phyloP scores from a whole-genome alignment of 1,140 invertebrate genomes.

The Acromyrmex echinatior region DNA sequence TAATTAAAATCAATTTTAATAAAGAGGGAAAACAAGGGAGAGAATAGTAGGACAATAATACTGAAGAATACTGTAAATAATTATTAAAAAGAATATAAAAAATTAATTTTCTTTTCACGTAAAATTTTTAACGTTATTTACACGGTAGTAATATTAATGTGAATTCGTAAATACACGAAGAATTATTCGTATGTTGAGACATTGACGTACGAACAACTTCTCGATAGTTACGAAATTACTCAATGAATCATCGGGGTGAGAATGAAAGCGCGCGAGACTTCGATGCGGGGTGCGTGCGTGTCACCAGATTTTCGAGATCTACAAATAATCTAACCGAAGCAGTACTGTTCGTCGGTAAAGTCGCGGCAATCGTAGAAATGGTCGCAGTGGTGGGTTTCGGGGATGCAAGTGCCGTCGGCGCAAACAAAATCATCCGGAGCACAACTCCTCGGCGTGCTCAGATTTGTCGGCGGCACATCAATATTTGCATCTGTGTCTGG shows the following conservation, averaged over 20 bases:
- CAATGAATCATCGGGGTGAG: neutral
- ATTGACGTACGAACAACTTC: neutral
- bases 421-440: constrained; percentile 89
- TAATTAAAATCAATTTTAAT: neutral
- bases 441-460: constrained; percentile 83
- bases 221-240: neutral
- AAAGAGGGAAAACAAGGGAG: no score
- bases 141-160: neutral
- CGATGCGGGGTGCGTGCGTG: constrained; percentile 36
- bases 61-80: neutral
- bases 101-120: neutral
- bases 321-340: constrained; percentile 89
- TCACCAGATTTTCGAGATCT: constrained; percentile 81
- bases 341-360: constrained; percentile 96
- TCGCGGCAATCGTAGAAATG: constrained; percentile 96
- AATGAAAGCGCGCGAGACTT: neutral
- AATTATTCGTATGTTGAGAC: neutral
- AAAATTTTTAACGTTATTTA: constrained; percentile 6
- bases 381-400: constrained; percentile 92
- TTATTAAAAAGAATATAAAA: neutral
- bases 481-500: constrained; percentile 77
- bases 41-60: neutral
- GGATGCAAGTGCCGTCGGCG: constrained; percentile 90
- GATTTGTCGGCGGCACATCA: constrained; percentile 79
- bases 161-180: neutral